Conservation (phyloP, 2,888 invertebrate genomes). For the Philonicus albiceps region DNA sequence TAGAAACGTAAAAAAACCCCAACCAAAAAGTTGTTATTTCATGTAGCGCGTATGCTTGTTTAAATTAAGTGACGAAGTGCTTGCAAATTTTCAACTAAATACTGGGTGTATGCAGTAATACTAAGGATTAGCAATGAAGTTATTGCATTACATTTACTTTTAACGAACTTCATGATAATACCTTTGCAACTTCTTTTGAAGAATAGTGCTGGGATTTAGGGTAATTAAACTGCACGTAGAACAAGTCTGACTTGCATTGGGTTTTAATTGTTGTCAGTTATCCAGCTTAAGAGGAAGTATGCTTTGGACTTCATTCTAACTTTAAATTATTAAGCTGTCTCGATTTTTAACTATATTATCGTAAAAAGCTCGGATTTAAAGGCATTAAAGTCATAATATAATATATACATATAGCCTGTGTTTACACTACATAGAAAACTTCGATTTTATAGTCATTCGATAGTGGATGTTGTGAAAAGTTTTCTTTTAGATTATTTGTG, state of each 20-base stretch:
- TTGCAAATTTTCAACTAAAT: neutral
- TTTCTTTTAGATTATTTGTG: too few species aligned
- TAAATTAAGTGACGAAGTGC: neutral
- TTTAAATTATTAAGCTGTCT: neutral
- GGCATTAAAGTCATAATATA: neutral
- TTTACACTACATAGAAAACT: neutral
- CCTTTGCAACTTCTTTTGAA: neutral
- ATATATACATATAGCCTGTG: too few species aligned
- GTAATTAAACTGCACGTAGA: neutral
- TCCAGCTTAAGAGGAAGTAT: neutral
- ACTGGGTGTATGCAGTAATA: neutral
- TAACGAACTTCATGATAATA: neutral
- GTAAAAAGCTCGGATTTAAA: neutral
- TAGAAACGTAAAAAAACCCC: too few species aligned
- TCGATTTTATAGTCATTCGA: neutral
- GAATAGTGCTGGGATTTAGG: neutral
- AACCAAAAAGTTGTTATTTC: neutral
- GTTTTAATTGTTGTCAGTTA: neutral
- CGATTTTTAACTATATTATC: neutral
- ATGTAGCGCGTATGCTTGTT: neutral
- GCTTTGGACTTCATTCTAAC: neutral
- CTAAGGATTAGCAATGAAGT: neutral
- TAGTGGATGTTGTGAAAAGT: too few species aligned
- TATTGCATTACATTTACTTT: neutral
- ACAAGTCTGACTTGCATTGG: neutral